Percentiles rank a stretch among this genome's conserved stretches.
Conservation (phyloP, 2,888 invertebrate species). For the Erpobdella octoculata region DNA sequence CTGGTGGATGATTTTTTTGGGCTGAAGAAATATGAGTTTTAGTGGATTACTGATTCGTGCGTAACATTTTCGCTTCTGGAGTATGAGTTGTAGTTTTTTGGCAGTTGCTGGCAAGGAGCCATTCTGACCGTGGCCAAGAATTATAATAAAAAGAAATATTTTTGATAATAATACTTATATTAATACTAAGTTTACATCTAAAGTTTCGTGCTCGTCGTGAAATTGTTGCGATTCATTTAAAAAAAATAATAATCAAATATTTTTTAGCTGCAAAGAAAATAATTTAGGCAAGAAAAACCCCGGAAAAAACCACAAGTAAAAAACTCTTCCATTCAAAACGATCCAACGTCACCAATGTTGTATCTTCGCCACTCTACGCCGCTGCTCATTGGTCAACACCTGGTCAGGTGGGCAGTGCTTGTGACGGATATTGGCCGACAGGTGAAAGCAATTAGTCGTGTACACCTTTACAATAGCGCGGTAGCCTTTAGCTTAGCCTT, state of each 20-base stretch:
- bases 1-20: too few species aligned
- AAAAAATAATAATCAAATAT: neutral
- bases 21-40: too few species aligned
- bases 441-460: conserved; percentile 6
- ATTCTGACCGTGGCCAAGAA: too few species aligned
- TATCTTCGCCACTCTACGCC: neutral
- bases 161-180: too few species aligned
- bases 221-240: neutral
- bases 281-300: neutral
- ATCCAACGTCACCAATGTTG: neutral
- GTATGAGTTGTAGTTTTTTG: too few species aligned
- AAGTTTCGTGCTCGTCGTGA: too few species aligned
- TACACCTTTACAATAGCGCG: too few species aligned
- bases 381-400: neutral
- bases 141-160: too few species aligned
- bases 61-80: too few species aligned
- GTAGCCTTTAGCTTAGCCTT: too few species aligned
- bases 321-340: neutral
- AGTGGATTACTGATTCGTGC: too few species aligned
- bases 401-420: neutral
- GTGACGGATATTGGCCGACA: neutral
- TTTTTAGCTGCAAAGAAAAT: neutral
- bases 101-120: too few species aligned
- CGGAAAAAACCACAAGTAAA: neutral
- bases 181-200: neutral